phyloP scores from a whole-genome alignment of 2,888 invertebrate species.

The Metalampra italica region DNA sequence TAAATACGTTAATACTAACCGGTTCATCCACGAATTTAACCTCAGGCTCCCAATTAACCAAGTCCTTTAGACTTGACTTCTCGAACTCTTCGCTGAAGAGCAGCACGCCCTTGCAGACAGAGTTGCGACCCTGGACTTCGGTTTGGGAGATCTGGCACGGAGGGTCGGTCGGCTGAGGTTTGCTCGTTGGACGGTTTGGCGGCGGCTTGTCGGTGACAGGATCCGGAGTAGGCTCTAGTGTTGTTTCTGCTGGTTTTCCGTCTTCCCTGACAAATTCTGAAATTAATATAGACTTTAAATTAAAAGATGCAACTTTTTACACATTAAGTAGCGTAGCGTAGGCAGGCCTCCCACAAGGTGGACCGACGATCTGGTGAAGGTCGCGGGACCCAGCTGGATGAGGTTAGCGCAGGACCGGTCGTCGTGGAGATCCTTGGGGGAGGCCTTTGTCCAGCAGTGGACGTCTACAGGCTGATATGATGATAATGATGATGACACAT shows the following conservation, averaged over 20 bases:
- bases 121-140: constrained; percentile 33
- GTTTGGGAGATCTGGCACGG: constrained; percentile 40
- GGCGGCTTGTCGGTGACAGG: background rate
- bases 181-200: constrained; percentile 1
- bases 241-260: constrained; percentile 37
- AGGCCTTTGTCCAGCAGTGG: too few relatives aligned
- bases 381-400: too few relatives aligned
- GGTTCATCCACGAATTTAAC: constrained; percentile 79
- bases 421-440: too few relatives aligned
- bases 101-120: constrained; percentile 71
- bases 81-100: constrained; percentile 81
- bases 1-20: constrained; percentile 50
- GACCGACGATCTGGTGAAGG: too few relatives aligned
- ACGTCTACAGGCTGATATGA: too few relatives aligned
- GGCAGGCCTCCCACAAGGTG: too few relatives aligned
- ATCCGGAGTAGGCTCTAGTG: constrained; percentile 11
- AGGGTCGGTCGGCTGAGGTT: constrained; percentile 17
- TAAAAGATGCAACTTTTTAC: too few relatives aligned
- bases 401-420: too few relatives aligned
- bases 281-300: constrained; percentile 11
- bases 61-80: constrained; percentile 35
- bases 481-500: too few relatives aligned
- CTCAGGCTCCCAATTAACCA: constrained; percentile 70
- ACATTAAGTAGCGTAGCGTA: too few relatives aligned
- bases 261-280: constrained; percentile 57